Base-by-base conservation (phyloP, 2,113 vertebrate species). In the Carassius carassius region DNA sequence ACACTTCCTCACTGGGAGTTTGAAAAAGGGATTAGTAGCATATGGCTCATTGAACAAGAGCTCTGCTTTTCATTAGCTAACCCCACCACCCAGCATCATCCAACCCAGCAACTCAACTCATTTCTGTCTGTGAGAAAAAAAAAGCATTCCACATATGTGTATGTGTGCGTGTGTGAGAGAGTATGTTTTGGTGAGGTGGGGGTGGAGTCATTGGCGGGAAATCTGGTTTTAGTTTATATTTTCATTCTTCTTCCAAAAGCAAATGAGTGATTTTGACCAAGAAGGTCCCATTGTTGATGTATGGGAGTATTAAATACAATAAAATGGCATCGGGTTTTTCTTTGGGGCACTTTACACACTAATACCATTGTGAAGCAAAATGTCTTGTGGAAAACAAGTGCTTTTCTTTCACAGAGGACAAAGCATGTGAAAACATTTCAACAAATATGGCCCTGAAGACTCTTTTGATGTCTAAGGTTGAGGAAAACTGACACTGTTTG, bases 41-140 rank as follows among this genome's bases (percentile, higher is more conserved):
- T 90, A 90, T 90, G 90, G 85, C 86, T 86, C 78, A 88, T 79
- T 87, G 78, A 78, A 44, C 84, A 81, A 69, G 85, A 67, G 56
- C 84, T 92, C 92, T 94, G 92, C 85, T 94, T 90, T 90, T 90
- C 81, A 94, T 94, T 93, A 93, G 75, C 72, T 83, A 83, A 87
- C 90, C 79, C 89, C 90, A 92, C 90, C 90, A 87, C 84, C 85
- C 85, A 85, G 70, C 84, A 85, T 75, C 83, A 84, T 86, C 85
- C 83, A 78, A 88, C 90, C 88, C 81, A 83, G 84, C 85, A 81
- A 81, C 79, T 69, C 87, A 84, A 88, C 87, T 82, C 63, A 83
- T 88, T 86, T 87, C 84, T 86, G 82, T 84, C 88, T 89, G 87
- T 86, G 86, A 76, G 23, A 73, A 47, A 54, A 73, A 79, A 69